These are phyloP conservation scores for Alfaro cultratus DNA, from an alignment of 2,797 vertebrate genomes.

Conservation along the genomic window DNA sequence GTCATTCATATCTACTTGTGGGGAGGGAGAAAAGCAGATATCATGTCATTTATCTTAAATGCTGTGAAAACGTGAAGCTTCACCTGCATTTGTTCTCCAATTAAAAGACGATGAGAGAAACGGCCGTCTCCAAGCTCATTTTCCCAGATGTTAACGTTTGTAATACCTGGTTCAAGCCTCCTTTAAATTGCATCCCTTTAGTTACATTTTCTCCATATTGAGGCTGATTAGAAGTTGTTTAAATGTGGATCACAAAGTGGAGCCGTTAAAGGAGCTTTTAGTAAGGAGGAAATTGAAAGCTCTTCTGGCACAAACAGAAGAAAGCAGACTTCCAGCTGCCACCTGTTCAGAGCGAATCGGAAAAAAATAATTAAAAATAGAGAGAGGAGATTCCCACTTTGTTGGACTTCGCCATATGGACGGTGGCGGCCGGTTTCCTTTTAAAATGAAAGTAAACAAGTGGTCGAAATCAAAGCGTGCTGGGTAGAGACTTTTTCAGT, in stretches of 20 bases:
- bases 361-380: neutral
- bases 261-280: constrained; percentile 33
- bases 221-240: constrained; percentile 55
- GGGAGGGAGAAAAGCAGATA: constrained; percentile 30
- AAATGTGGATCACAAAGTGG: constrained; percentile 49
- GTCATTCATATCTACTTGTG: constrained; percentile 40
- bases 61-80: constrained; percentile 44
- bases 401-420: constrained; percentile 46
- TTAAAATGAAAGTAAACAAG: constrained; percentile 31
- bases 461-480: neutral
- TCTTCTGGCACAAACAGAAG: constrained; percentile 34
- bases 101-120: constrained; percentile 58
- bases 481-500: neutral
- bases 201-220: constrained; percentile 47
- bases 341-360: constrained; percentile 64
- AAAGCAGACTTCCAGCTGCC: constrained; percentile 36
- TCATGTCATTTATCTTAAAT: constrained; percentile 53
- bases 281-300: constrained; percentile 44
- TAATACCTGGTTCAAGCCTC: constrained; percentile 48
- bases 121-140: constrained; percentile 23
- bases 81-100: constrained; percentile 57
- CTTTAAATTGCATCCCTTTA: constrained; percentile 54
- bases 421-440: constrained; percentile 7
- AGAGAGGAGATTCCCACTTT: constrained; percentile 43
- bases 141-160: constrained; percentile 49